Percentiles rank a stretch among this genome's conserved stretches.
These are phyloP conservation scores for Tenualosa thibaudeaui DNA, from an alignment of 2,797 vertebrate species.

Conservation along the genomic window DNA sequence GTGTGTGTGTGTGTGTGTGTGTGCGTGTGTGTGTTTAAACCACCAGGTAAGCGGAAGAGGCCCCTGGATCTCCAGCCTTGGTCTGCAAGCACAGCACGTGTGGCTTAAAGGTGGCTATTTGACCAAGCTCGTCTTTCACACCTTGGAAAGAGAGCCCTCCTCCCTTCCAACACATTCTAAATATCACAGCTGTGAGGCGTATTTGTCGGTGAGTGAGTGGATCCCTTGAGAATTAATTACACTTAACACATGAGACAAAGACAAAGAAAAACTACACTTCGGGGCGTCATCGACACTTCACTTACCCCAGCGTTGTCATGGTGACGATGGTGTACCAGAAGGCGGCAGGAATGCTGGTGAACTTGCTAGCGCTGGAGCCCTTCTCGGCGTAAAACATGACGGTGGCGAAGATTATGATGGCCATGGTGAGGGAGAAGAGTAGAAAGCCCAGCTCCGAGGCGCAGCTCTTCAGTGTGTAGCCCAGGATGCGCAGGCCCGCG, in stretches of 20 bases:
- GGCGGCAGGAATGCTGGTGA: conserved; percentile 95
- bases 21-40: too few species aligned
- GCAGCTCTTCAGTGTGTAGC: conserved; percentile 90
- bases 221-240: neutral
- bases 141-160: neutral
- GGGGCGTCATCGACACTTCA: conserved; percentile 68
- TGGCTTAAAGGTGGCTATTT: too few species aligned
- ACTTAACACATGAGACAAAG: neutral
- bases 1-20: too few species aligned
- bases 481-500: conserved; percentile 92
- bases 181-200: neutral
- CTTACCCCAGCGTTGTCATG: conserved; percentile 98
- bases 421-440: conserved; percentile 92
- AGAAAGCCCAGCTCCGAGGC: conserved; percentile 90
- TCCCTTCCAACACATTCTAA: neutral
- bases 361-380: conserved; percentile 88
- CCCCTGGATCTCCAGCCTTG: neutral
- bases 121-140: too few species aligned
- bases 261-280: neutral
- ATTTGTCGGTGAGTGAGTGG: neutral
- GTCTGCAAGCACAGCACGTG: too few species aligned
- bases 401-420: conserved; percentile 73
- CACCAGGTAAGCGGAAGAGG: neutral
- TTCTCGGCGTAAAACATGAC: conserved; percentile 92
- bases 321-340: conserved; percentile 99